These are phyloP conservation scores for Epinephelus coioides DNA, from an alignment of 2,797 vertebrate genomes.

Conservation along the genomic window DNA sequence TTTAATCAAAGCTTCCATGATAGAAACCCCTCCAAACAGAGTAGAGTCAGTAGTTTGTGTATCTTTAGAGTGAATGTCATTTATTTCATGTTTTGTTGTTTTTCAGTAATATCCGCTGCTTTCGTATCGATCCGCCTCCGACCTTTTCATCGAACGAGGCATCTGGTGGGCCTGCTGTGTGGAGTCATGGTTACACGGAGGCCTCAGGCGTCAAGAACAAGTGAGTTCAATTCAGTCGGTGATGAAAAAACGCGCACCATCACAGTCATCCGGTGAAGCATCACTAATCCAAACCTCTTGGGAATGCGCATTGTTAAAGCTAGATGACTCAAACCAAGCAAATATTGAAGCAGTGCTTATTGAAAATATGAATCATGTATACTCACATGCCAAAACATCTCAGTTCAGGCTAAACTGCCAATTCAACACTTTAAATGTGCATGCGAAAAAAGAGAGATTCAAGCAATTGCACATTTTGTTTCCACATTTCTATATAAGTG, in stretches of 20 bases:
- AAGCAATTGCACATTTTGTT: not conserved
- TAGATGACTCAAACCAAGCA: conserved; percentile 45
- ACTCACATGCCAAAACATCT: conserved; percentile 16
- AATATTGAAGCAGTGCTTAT: conserved; percentile 11
- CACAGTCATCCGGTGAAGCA: conserved; percentile 27
- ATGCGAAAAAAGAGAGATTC: not conserved
- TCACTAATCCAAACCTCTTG: conserved; percentile 44
- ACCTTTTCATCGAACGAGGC: conserved; percentile 89
- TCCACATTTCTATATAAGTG: not conserved
- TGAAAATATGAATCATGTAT: conserved; percentile 31
- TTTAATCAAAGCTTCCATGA: too few species aligned
- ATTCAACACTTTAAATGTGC: conserved; percentile 10
- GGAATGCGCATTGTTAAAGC: conserved; percentile 25
- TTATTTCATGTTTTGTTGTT: conserved; percentile 47
- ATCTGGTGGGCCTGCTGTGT: conserved; percentile 93
- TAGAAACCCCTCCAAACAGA: not conserved
- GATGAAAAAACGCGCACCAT: conserved; percentile 23
- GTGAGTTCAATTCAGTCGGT: conserved; percentile 82
- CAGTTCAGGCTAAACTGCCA: not conserved
- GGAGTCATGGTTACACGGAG: conserved; percentile 98
- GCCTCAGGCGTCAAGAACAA: conserved; percentile 97
- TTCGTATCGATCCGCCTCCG: conserved; percentile 94
- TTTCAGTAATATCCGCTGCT: conserved; percentile 96
- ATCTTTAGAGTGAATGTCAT: conserved; percentile 30
- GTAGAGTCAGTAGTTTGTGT: not conserved